These are phyloP conservation scores for Theonella swinhoei DNA, from an alignment of 37 sponge, comb jelly and placozoan species.

Conservation along the genomic window DNA sequence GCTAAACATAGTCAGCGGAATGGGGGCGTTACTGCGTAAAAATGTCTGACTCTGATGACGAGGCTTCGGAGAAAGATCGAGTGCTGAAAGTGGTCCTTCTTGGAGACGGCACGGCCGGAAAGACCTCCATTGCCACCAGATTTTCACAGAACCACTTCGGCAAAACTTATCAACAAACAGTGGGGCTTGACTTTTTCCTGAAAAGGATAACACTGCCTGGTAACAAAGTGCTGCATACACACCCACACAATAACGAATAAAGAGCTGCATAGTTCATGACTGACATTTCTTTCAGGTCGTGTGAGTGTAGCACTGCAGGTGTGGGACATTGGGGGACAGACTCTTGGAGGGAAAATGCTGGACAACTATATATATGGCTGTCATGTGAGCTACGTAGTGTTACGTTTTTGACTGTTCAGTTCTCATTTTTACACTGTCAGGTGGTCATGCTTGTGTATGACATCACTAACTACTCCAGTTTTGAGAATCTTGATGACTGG, in stretches of 20 bases:
- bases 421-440: constrained; percentile 45
- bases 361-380: constrained; percentile 93
- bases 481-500: constrained; percentile 97
- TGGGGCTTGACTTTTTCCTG: constrained; percentile 97
- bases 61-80: constrained; percentile 43
- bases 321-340: constrained; percentile 99
- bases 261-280: too few relatives aligned
- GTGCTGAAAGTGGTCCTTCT: constrained; percentile 92
- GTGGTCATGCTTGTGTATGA: constrained; percentile 91
- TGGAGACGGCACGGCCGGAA: constrained; percentile 97
- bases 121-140: constrained; percentile 81
- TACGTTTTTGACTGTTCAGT: neutral
- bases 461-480: constrained; percentile 93
- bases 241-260: too few relatives aligned
- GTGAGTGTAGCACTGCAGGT: constrained; percentile 87
- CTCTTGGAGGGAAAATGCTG: constrained; percentile 95
- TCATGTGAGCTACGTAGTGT: constrained; percentile 58
- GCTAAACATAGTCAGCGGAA: too few relatives aligned
- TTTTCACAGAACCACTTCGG: constrained; percentile 90
- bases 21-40: too few relatives aligned
- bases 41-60: constrained; percentile 75
- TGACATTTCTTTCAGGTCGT: constrained; percentile 60
- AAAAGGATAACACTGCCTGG: constrained; percentile 85
- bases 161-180: constrained; percentile 88
- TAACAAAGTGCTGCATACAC: neutral